These are phyloP conservation scores for Stigmatopora nigra DNA, from an alignment of 2,113 vertebrate genomes.

Conservation along the genomic window DNA sequence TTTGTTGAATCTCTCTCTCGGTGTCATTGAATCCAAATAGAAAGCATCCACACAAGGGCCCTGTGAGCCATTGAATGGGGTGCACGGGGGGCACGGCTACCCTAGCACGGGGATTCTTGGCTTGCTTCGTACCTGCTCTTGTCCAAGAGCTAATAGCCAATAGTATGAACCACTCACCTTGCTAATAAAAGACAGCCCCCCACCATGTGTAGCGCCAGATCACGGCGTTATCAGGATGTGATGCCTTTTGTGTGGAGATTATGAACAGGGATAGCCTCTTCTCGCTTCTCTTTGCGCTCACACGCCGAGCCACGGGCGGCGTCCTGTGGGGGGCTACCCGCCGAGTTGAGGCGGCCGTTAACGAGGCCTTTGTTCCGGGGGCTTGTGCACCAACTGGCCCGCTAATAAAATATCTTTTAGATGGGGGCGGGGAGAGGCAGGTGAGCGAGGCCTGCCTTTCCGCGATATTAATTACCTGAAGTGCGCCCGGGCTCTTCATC, in stretches of 20 bases:
- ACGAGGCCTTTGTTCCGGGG: constrained; percentile 76
- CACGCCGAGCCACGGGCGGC: constrained; percentile 52
- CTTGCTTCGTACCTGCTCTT: constrained; percentile 40
- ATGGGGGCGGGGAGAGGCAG: constrained; percentile 69
- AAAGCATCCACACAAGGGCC: constrained; percentile 35
- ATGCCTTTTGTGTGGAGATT: constrained; percentile 99
- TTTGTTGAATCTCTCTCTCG: constrained; percentile 37
- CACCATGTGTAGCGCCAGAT: constrained; percentile 88
- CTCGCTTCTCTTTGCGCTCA: constrained; percentile 63
- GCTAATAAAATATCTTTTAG: constrained; percentile 89
- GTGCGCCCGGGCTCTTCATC: constrained; percentile 67
- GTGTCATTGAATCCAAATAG: constrained; percentile 30
- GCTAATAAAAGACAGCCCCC: constrained; percentile 88
- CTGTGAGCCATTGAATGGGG: constrained; percentile 27
- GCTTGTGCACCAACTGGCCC: constrained; percentile 79
- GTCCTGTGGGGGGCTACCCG: constrained; percentile 74
- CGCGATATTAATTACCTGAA: constrained; percentile 89
- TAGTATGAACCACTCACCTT: constrained; percentile 59
- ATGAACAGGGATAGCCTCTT: constrained; percentile 94
- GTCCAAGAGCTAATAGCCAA: constrained; percentile 52
- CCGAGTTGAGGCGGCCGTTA: constrained; percentile 88
- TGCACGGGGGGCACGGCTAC: constrained; percentile 30
- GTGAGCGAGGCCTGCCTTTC: constrained; percentile 82
- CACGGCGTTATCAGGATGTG: constrained; percentile 97
- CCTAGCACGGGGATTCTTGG: constrained; percentile 51